Evolutionary conservation across 1,140 invertebrate genomes (phyloP).

Genomic region (Sinonovacula constricta): DNA sequence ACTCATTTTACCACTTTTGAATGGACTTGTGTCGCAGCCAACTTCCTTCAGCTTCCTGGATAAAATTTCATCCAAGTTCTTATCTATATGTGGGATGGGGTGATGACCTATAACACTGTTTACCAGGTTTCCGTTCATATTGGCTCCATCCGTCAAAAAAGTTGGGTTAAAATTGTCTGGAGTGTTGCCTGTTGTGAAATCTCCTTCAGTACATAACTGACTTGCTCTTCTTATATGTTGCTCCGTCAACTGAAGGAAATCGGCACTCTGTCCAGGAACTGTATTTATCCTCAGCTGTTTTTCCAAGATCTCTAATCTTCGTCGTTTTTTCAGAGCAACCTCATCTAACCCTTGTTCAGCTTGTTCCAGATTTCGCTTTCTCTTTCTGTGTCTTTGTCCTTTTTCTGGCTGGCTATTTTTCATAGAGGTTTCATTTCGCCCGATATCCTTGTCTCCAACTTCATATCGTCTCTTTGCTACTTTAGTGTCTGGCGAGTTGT

Average conservation of each 20-base stretch:
- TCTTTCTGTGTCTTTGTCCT: background rate
- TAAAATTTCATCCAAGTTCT: slow-evolving; percentile 15
- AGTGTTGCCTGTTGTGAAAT: background rate
- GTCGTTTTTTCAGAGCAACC: background rate
- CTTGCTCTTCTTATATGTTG: background rate
- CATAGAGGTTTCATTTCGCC: background rate
- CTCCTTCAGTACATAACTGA: background rate
- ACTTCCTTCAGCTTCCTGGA: slow-evolving; percentile 14
- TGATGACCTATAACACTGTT: background rate
- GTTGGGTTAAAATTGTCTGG: background rate
- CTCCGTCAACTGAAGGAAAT: background rate
- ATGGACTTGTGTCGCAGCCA: slow-evolving; percentile 24
- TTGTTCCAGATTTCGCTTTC: background rate
- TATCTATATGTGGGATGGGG: background rate
- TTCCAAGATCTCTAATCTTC: background rate
- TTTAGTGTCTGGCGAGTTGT: background rate
- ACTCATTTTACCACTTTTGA: slow-evolving; percentile 43
- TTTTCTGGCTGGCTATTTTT: background rate
- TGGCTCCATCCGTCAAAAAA: background rate
- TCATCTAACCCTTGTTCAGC: background rate
- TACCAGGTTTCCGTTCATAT: background rate
- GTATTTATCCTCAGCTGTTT: background rate
- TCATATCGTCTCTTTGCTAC: background rate
- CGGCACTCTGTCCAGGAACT: background rate
- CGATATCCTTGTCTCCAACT: background rate